These are phyloP conservation scores for Meliscaeva auricollis DNA, from an alignment of 2,888 invertebrate species.

Conservation along the genomic window DNA sequence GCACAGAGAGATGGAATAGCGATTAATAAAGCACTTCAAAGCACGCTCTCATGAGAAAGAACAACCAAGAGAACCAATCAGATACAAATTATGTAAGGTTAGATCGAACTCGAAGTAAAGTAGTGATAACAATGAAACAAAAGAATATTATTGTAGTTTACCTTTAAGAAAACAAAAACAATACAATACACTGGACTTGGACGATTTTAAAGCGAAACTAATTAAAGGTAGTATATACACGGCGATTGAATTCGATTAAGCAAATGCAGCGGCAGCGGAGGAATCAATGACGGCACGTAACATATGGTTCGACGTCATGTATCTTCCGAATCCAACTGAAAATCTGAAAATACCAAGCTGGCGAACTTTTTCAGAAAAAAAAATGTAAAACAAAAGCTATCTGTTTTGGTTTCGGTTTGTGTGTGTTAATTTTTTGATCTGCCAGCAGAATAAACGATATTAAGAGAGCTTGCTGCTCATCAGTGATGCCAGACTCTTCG, in stretches of 20 bases:
- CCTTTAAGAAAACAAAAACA: background rate
- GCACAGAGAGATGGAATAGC: no score
- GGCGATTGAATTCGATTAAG: background rate
- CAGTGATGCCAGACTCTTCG: no score
- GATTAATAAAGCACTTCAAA: slow-evolving; percentile 38
- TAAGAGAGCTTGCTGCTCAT: no score
- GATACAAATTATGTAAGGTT: slow-evolving; percentile 17
- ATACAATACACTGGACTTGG: background rate
- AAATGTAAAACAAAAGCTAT: slow-evolving; percentile 46
- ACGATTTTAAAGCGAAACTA: background rate
- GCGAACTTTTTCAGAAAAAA: slow-evolving; percentile 42
- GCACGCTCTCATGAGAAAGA: background rate
- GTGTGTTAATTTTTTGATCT: slow-evolving; percentile 13
- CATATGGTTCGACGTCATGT: slow-evolving; percentile 62
- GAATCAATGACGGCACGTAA: slow-evolving; percentile 37
- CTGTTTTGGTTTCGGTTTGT: slow-evolving; percentile 9
- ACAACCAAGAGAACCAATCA: background rate
- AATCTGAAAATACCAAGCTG: slow-evolving; percentile 36
- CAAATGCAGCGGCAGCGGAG: background rate
- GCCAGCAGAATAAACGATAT: slow-evolving; percentile 23
- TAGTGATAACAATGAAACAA: background rate
- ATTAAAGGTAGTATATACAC: background rate
- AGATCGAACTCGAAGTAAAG: background rate
- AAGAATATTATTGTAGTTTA: background rate
- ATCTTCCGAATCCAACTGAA: slow-evolving; percentile 66